Conservation (phyloP, 1,140 invertebrate species). For the Papilio helenus region DNA sequence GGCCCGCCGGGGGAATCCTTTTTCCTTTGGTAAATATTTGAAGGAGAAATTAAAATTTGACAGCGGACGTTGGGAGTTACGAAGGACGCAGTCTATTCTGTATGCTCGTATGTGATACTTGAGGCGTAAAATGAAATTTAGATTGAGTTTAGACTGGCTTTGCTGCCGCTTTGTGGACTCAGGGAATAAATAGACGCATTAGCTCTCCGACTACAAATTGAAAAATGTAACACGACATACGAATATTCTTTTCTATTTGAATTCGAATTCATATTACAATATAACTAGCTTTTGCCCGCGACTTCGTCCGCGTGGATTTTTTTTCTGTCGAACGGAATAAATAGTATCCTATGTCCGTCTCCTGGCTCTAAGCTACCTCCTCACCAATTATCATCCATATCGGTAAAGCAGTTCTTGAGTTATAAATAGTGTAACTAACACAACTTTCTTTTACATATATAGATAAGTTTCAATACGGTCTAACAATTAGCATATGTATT, state of each 20-base stretch:
- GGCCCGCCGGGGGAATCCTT: slow-evolving; percentile 81
- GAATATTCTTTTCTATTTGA: slow-evolving; percentile 1
- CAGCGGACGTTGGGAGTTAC: slow-evolving; percentile 73
- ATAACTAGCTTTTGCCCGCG: no score
- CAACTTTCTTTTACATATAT: no score
- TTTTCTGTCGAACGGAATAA: no score
- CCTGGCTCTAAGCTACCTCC: no score
- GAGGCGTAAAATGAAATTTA: slow-evolving; percentile 81
- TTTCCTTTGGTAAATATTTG: slow-evolving; percentile 83
- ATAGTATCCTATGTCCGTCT: no score
- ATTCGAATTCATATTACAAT: background rate
- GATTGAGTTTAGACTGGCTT: slow-evolving; percentile 77
- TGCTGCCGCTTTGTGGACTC: slow-evolving; percentile 52
- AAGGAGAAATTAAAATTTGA: slow-evolving; percentile 83
- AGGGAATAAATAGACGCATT: slow-evolving; percentile 38
- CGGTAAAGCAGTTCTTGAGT: no score
- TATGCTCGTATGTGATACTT: slow-evolving; percentile 78
- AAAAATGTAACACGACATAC: slow-evolving; percentile 21
- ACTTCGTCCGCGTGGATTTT: no score
- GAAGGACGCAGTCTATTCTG: slow-evolving; percentile 71
- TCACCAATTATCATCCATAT: no score
- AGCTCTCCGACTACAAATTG: slow-evolving; percentile 32
- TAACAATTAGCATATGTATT: no score
- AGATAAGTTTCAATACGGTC: no score
- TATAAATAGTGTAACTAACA: no score